A percentile compares a stretch with the other conserved stretches of the same genome.
Conservation (phyloP, 64 coral and sea anemone species). For the Montipora capricornis region DNA sequence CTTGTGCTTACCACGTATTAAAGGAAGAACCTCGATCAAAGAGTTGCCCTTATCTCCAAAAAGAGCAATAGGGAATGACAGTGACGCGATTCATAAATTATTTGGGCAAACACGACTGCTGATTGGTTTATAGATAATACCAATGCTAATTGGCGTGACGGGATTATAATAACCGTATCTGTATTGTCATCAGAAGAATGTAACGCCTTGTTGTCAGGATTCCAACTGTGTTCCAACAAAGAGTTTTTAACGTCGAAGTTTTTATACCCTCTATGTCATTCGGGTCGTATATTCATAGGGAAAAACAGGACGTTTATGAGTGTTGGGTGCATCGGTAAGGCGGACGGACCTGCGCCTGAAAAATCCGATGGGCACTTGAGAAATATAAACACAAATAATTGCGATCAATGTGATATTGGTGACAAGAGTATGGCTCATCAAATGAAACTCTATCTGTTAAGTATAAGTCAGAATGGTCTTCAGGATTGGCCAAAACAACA, state of each 20-base stretch:
- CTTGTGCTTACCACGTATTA: neutral
- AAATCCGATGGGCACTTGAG: too few species aligned
- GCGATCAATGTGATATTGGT: too few species aligned
- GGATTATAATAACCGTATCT: conserved; percentile 16
- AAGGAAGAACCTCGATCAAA: neutral
- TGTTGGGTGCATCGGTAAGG: too few species aligned
- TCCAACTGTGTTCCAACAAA: neutral
- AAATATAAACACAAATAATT: too few species aligned
- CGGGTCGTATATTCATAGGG: neutral
- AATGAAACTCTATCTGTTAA: too few species aligned
- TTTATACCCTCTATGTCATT: neutral
- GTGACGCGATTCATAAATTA: conserved; percentile 54
- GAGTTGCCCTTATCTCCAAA: neutral
- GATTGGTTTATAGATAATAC: conserved; percentile 29
- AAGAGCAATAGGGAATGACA: conserved; percentile 42
- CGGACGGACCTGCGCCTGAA: too few species aligned
- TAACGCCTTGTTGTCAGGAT: neutral
- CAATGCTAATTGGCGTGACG: conserved; percentile 49
- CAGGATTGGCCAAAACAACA: too few species aligned
- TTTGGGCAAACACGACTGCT: neutral
- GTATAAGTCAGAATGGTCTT: too few species aligned
- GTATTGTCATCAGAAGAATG: conserved; percentile 32
- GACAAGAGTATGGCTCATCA: too few species aligned
- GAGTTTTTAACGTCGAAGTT: neutral
- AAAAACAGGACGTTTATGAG: too few species aligned